Percentiles rank a stretch among this genome's conserved stretches.
These are phyloP conservation scores for Drosophila chauvacae DNA, from an alignment of 1,140 invertebrate genomes.

Conservation along the genomic window DNA sequence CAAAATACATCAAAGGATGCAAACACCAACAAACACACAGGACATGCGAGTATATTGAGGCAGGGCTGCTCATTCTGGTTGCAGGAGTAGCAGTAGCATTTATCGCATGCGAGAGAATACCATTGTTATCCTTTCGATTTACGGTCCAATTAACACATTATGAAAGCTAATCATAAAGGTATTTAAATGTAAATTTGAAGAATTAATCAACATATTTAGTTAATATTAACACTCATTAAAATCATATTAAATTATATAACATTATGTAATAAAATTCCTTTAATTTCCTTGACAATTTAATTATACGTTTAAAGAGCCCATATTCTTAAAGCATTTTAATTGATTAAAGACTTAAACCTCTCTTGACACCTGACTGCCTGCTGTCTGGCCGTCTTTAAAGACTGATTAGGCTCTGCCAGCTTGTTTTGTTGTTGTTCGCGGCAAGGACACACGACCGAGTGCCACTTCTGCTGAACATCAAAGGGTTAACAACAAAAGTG, in stretches of 20 bases:
- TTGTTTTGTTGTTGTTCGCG: constrained; percentile 25
- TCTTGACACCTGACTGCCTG: constrained; percentile 45
- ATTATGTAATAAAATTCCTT: too few relatives aligned
- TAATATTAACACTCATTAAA: neutral
- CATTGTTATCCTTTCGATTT: constrained; percentile 4
- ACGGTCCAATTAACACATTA: constrained; percentile 48
- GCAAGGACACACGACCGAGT: constrained; percentile 72
- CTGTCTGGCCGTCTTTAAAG: constrained; percentile 30
- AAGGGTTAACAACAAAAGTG: constrained; percentile 72
- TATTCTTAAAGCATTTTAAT: constrained; percentile 34
- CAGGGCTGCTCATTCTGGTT: constrained; percentile 61
- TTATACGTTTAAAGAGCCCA: neutral
- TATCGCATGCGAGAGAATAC: constrained; percentile 65
- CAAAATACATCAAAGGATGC: constrained; percentile 72
- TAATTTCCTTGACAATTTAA: neutral
- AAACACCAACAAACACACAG: constrained; percentile 42
- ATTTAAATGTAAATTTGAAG: constrained; percentile 8
- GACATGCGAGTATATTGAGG: constrained; percentile 56
- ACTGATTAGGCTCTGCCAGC: constrained; percentile 61
- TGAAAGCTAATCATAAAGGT: constrained; percentile 12
- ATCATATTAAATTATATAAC: too few relatives aligned
- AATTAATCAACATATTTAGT: neutral
- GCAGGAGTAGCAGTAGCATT: constrained; percentile 12
- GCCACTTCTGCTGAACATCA: constrained; percentile 76
- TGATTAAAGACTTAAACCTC: constrained; percentile 48